phyloP scores from a whole-genome alignment of 2,888 invertebrate genomes.

The Noctua pronuba region DNA sequence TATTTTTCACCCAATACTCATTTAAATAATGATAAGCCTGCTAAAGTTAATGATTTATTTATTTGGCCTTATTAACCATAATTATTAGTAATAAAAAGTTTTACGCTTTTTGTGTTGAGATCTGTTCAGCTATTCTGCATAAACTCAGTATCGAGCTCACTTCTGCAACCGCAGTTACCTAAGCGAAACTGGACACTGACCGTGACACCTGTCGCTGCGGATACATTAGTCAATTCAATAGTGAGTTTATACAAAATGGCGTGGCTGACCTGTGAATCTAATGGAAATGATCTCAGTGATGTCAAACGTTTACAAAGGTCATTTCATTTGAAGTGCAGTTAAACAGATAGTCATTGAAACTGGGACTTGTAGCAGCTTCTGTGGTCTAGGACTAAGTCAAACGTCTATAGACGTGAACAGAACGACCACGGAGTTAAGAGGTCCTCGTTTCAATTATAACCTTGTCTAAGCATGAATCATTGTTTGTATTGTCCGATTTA shows the following conservation, averaged over 20 bases:
- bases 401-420: conserved; percentile 61
- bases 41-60: conserved; percentile 80
- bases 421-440: conserved; percentile 69
- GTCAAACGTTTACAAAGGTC: conserved; percentile 68
- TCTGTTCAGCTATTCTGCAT: conserved; percentile 65
- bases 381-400: conserved; percentile 66
- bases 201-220: conserved; percentile 13
- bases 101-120: conserved; percentile 88
- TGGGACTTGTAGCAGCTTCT: conserved; percentile 78
- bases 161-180: conserved; percentile 34
- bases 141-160: conserved; percentile 48
- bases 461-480: conserved; percentile 82
- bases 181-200: conserved; percentile 32
- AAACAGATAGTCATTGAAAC: conserved; percentile 74
- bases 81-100: conserved; percentile 77
- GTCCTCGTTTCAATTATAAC: conserved; percentile 84
- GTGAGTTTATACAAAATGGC: conserved; percentile 53
- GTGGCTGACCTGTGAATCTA: conserved; percentile 76
- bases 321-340: conserved; percentile 72
- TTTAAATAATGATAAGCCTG: conserved; percentile 85
- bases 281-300: conserved; percentile 81
- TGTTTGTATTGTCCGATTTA: conserved; percentile 83
- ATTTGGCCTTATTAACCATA: conserved; percentile 88
- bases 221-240: conserved; percentile 18
- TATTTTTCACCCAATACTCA: conserved; percentile 91